Base-by-base conservation (phyloP, 2,797 vertebrate genomes). In the Mionectes olivaceus region DNA sequence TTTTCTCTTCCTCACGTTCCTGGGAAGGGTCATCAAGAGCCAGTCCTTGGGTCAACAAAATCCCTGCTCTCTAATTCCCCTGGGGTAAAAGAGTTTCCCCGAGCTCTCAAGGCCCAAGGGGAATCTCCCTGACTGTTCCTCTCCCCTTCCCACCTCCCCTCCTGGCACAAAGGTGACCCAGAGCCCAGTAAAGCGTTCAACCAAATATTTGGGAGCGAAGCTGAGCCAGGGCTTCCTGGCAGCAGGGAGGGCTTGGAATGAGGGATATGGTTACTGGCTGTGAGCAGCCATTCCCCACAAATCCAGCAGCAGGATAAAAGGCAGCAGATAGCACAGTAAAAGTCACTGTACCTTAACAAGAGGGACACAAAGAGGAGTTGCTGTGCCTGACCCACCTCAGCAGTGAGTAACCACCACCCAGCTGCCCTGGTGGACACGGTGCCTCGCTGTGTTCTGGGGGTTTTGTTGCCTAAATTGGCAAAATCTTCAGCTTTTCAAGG, bases 361-460 rank as follows among this genome's bases (percentile, higher is more conserved):
- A n/a, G 76, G 0, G 10, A 35, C 6, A 27, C 55, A 67, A 76
- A 74, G 73, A 76, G 41, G 92, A 81, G 73, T 2, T 52, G 64
- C 53, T 35, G 44, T 1, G 44, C 1, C 13, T 0, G 65, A 68
- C 13, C 63, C 60, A 5, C 2, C 30, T 2, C 3, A 21, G 21
- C 63, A 39, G 59, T 11, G 10, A 24, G 32, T 2, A 73, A 21
- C 19, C 25, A 63, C 50, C 70, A 0, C 56, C 12, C 24, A 2
- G 9, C 27, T 14, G 50, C 6, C 21, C 76, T 7, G 23, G 6
- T 14, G 57, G 25, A 4, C 7, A 3, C 39, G 0, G 3, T 15
- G 63, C 73, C 44, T 69, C 49, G 1, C 59, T n/a, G 39, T 3
- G 37, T 21, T 73, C 9, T 6, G 46, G 41, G 11, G 6, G 0